Percentiles rank a stretch among this genome's conserved stretches.
phyloP scores from a whole-genome alignment of 2,113 vertebrate species.

The Gulo gulo region DNA sequence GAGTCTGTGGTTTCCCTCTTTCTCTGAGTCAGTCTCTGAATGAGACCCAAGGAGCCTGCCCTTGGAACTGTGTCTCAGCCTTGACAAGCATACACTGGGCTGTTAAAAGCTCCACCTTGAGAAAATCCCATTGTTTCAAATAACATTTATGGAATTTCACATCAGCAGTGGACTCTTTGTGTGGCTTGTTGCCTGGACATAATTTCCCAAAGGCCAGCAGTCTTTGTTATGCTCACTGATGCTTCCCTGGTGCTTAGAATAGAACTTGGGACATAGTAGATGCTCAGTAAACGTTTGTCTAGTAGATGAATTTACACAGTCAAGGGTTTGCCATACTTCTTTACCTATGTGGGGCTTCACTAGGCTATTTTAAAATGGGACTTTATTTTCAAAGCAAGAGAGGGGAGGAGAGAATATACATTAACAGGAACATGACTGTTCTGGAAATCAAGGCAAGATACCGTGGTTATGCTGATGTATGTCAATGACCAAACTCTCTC shows the following conservation, averaged over 20 bases:
- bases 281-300: neutral
- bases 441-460: neutral
- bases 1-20: neutral
- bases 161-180: accelerated
- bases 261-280: neutral
- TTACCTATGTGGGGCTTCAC: neutral
- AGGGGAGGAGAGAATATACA: neutral
- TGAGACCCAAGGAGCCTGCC: neutral
- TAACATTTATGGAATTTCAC: neutral
- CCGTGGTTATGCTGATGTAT: no score
- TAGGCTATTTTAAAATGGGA: neutral
- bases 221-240: neutral
- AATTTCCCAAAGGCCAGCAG: neutral
- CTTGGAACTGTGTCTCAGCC: neutral
- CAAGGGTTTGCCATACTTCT: neutral
- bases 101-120: neutral
- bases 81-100: neutral
- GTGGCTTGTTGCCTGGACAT: neutral
- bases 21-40: neutral
- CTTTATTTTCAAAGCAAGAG: slow-evolving; percentile 16
- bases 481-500: neutral
- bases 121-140: neutral
- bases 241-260: neutral
- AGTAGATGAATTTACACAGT: neutral
- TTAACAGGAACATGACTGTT: neutral